Percentiles rank a stretch among this genome's conserved stretches.
Evolutionary conservation across 2,113 vertebrate species (phyloP).

Genomic region (Riparia riparia): DNA sequence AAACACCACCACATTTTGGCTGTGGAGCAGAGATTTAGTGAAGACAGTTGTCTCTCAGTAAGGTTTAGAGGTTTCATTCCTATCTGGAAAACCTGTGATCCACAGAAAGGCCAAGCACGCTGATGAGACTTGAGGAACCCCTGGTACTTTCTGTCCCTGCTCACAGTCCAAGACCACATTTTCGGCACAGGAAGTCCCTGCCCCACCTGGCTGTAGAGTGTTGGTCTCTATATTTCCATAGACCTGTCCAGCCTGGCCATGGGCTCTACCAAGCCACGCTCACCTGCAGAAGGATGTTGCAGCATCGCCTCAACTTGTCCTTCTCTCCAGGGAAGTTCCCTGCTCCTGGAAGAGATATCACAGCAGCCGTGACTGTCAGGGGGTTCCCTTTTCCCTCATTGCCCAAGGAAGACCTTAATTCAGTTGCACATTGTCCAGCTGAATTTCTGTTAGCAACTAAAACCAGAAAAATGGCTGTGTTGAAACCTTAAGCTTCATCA

Average conservation of each 20-base stretch:
- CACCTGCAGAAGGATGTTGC: fast-evolving
- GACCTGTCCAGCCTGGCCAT: fast-evolving
- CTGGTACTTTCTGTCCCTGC: neutral
- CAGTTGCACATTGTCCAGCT: fast-evolving
- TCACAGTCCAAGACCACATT: neutral
- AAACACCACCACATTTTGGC: fast-evolving
- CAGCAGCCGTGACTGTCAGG: fast-evolving
- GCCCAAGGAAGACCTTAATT: fast-evolving
- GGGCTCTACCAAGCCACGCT: fast-evolving
- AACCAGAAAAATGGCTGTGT: neutral
- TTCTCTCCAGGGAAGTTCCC: fast-evolving
- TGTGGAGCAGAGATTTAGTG: neutral
- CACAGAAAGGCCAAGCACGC: fast-evolving
- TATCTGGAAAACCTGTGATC: neutral
- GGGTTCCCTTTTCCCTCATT: fast-evolving
- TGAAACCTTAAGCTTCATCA: neutral
- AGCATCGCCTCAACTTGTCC: fast-evolving
- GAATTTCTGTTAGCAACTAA: neutral
- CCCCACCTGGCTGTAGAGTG: neutral
- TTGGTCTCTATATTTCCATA: neutral
- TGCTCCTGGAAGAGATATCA: neutral
- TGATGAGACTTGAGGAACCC: neutral
- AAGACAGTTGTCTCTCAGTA: neutral
- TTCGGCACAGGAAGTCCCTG: no score
- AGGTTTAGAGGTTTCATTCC: neutral